Conservation (phyloP, 2,113 vertebrate genomes). For the Chaetorhynchus papuensis region DNA sequence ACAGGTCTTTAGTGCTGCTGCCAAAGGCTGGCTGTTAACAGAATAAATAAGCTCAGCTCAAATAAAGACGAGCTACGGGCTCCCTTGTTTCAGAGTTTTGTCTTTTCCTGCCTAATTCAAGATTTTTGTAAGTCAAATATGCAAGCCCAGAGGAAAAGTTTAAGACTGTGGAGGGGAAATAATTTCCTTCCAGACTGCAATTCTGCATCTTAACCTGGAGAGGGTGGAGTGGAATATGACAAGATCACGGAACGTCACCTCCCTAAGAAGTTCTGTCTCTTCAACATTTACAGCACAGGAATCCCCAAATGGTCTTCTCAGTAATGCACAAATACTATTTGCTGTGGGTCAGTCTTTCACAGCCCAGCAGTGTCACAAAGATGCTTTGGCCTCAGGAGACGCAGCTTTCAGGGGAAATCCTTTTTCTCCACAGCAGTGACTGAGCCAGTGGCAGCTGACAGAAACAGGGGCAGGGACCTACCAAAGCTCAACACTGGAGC, state of each 20-base stretch:
- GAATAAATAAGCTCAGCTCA: not conserved
- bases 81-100: not conserved
- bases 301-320: not conserved
- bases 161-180: not conserved
- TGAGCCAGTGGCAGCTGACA: not conserved
- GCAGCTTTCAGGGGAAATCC: not conserved
- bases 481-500: not conserved
- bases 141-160: not conserved
- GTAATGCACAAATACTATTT: not conserved
- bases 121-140: not conserved
- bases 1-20: not conserved
- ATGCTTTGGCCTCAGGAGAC: not conserved
- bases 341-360: not conserved
- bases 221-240: slow-evolving; percentile 64
- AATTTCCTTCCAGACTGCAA: slow-evolving; percentile 29
- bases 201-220: slow-evolving; percentile 65
- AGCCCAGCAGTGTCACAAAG: not conserved
- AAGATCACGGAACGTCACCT: not conserved
- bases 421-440: not conserved
- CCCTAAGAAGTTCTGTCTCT: not conserved
- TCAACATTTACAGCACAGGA: not conserved
- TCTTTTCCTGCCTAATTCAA: not conserved
- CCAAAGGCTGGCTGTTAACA: not conserved
- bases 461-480: not conserved
- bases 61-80: not conserved